phyloP scores from a whole-genome alignment of 2,797 vertebrate species.

The Channallabes apus region DNA sequence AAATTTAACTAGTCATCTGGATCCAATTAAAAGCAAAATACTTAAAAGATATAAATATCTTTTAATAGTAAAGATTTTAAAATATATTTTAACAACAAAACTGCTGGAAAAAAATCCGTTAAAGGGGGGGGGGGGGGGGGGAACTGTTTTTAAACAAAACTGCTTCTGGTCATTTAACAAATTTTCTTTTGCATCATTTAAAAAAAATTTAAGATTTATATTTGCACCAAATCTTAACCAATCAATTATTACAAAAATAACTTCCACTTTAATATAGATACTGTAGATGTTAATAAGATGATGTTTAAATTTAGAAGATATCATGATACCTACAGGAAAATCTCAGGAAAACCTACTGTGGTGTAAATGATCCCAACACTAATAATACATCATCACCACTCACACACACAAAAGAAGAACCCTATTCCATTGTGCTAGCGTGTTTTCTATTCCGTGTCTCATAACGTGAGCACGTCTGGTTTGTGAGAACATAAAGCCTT shows the following conservation, averaged over 20 bases:
- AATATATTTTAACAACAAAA: neutral
- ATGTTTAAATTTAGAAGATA: neutral
- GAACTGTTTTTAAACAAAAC: neutral
- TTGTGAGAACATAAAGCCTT: neutral
- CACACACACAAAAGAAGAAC: too few relatives aligned
- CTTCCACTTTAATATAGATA: neutral
- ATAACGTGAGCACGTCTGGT: neutral
- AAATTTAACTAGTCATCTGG: neutral
- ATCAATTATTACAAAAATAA: too few relatives aligned
- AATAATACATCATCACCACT: neutral
- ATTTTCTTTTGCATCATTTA: neutral
- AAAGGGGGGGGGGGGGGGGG: too few relatives aligned
- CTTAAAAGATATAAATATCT: too few relatives aligned
- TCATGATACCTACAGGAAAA: neutral
- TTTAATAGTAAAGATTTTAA: neutral
- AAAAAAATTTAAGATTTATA: neutral
- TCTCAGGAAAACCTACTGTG: neutral
- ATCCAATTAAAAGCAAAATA: neutral
- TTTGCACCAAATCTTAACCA: neutral
- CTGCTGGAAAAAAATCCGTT: neutral
- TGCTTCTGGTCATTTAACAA: neutral
- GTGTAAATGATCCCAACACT: neutral
- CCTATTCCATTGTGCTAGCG: neutral
- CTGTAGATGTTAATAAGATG: neutral
- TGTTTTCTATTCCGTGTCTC: neutral